Conservation (phyloP, 2,888 invertebrate species). For the Drosophila acutilabella region DNA sequence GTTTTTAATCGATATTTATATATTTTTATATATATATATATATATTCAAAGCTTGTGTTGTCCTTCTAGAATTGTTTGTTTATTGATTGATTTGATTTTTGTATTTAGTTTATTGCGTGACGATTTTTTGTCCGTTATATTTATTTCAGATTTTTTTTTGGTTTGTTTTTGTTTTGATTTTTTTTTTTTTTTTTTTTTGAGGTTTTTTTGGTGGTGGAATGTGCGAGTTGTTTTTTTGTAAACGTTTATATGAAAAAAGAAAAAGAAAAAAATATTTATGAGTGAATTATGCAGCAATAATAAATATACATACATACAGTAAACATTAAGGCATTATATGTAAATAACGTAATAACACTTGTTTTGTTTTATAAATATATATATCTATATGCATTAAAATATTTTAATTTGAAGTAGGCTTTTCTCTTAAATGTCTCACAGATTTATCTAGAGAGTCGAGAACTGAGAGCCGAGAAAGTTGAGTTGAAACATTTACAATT, state of each 20-base stretch:
- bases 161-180: conserved; percentile 29
- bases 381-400: conserved; percentile 8
- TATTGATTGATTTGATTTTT: conserved; percentile 43
- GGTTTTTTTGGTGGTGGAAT: conserved; percentile 74
- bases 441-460: conserved; percentile 27
- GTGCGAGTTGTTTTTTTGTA: conserved; percentile 75
- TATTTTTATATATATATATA: conserved; percentile 25
- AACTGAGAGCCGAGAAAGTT: conserved; percentile 19
- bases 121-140: conserved; percentile 41
- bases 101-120: conserved; percentile 44
- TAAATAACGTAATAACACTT: conserved; percentile 52
- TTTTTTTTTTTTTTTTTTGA: conserved; percentile 39
- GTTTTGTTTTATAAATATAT: conserved; percentile 30
- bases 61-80: conserved; percentile 50
- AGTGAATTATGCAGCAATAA: conserved; percentile 84
- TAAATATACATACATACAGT: conserved; percentile 80
- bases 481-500: conserved; percentile 56
- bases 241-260: conserved; percentile 83
- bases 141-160: conserved; percentile 25
- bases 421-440: conserved; percentile 35
- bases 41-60: conserved; percentile 49
- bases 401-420: conserved; percentile 45
- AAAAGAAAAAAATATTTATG: conserved; percentile 84
- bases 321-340: conserved; percentile 76
- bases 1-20: conserved; percentile 5